Percentiles rank a stretch among this genome's conserved stretches.
Evolutionary conservation across 2,113 vertebrate species (phyloP).

Genomic region (Daboia siamensis): DNA sequence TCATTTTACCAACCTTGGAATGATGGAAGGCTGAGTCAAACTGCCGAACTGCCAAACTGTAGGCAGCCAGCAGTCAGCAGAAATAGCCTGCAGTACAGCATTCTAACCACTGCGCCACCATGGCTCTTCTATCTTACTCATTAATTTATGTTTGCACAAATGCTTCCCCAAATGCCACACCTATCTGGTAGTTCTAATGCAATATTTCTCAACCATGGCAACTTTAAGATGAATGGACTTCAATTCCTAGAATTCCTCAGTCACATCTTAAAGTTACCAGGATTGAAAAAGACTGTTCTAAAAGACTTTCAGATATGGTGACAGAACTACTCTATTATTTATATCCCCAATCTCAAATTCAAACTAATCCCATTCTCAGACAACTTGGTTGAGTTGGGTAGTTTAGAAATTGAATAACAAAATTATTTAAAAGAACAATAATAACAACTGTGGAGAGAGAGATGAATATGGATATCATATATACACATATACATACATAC

Average conservation of each 20-base stretch:
- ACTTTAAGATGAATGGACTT: not conserved
- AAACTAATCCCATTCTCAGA: not conserved
- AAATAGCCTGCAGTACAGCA: no score
- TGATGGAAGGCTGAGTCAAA: no score
- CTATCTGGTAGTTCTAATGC: not conserved
- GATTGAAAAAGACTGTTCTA: not conserved
- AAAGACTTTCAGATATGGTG: not conserved
- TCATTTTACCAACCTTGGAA: no score
- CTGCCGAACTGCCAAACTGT: no score
- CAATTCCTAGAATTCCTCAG: not conserved
- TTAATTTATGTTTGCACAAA: not conserved
- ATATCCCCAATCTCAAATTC: not conserved
- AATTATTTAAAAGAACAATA: not conserved
- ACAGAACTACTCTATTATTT: not conserved
- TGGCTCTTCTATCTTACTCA: not conserved
- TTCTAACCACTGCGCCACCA: no score
- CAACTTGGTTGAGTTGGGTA: no score
- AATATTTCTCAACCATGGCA: not conserved
- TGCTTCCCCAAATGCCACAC: not conserved
- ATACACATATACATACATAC: no score
- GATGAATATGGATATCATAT: no score
- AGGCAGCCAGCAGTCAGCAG: no score
- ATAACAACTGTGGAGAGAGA: not conserved
- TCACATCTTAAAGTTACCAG: not conserved
- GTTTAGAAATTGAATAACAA: not conserved